Percentiles rank a stretch among this genome's conserved stretches.
phyloP scores from a whole-genome alignment of 2,888 invertebrate genomes.

The Tridacna crocea region DNA sequence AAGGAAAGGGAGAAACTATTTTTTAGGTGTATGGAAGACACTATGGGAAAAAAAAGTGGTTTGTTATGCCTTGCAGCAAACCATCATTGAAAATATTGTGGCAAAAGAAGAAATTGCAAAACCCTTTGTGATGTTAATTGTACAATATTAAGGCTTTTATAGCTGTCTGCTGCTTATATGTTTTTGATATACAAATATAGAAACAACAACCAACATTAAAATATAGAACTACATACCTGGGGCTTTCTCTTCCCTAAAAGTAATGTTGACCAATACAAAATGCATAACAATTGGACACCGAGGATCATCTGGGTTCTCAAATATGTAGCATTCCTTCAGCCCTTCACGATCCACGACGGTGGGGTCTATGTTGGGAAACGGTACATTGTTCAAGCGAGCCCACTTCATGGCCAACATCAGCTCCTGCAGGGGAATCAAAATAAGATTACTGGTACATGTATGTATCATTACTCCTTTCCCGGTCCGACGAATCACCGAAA shows the following conservation, averaged over 20 bases:
- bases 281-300: constrained; percentile 84
- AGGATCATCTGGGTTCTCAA: constrained; percentile 83
- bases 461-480: too few species aligned
- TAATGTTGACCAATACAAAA: constrained; percentile 84
- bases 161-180: too few species aligned
- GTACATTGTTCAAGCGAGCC: constrained; percentile 84
- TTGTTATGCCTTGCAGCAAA: too few species aligned
- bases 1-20: too few species aligned
- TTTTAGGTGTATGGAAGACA: too few species aligned
- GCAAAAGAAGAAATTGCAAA: background rate
- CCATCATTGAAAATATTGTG: background rate
- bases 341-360: constrained; percentile 82
- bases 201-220: too few species aligned
- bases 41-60: too few species aligned
- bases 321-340: constrained; percentile 84
- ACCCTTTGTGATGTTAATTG: background rate
- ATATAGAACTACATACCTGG: constrained; percentile 81
- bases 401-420: constrained; percentile 84
- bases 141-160: too few species aligned
- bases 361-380: constrained; percentile 84
- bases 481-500: too few species aligned
- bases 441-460: too few species aligned
- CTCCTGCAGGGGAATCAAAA: constrained; percentile 76
- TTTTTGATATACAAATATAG: too few species aligned
- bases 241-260: constrained; percentile 82